phyloP scores from a whole-genome alignment of 2,797 vertebrate species.

The Tragopan temminckii region DNA sequence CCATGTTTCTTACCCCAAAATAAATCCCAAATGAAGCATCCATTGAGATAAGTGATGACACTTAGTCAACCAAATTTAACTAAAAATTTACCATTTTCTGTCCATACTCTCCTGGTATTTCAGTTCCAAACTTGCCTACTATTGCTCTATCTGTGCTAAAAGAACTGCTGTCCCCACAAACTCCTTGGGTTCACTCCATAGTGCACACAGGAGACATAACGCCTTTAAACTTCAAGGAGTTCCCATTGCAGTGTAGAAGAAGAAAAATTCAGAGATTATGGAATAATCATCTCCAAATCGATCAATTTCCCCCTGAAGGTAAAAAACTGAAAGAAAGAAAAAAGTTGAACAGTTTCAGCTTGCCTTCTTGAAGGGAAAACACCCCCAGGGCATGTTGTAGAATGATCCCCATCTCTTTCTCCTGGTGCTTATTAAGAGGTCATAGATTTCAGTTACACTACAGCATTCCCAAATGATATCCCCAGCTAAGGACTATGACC shows the following conservation, averaged over 20 bases:
- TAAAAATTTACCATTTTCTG: not conserved
- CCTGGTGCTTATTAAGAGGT: constrained; percentile 84
- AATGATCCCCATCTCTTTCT: constrained; percentile 76
- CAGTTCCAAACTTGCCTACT: constrained; percentile 59
- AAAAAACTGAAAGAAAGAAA: constrained; percentile 78
- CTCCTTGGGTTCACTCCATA: constrained; percentile 73
- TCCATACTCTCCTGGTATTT: constrained; percentile 3
- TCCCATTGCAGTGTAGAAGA: constrained; percentile 76
- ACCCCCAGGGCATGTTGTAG: constrained; percentile 78
- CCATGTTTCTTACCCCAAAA: not conserved
- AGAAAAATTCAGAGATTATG: constrained; percentile 81
- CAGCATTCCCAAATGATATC: constrained; percentile 73
- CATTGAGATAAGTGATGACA: not conserved
- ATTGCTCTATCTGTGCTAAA: constrained; percentile 64
- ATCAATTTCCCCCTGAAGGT: constrained; percentile 84
- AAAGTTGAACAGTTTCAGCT: constrained; percentile 78
- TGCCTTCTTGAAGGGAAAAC: constrained; percentile 79
- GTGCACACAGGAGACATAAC: constrained; percentile 73
- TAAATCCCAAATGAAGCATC: not conserved
- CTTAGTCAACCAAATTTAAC: not conserved
- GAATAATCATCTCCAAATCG: constrained; percentile 84
- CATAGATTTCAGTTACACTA: constrained; percentile 77
- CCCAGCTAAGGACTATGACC: constrained; percentile 67
- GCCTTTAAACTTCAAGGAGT: constrained; percentile 82
- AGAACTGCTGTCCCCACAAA: constrained; percentile 73